Conservation (phyloP, 2,113 vertebrate species). For the Ibidorhyncha struthersii region DNA sequence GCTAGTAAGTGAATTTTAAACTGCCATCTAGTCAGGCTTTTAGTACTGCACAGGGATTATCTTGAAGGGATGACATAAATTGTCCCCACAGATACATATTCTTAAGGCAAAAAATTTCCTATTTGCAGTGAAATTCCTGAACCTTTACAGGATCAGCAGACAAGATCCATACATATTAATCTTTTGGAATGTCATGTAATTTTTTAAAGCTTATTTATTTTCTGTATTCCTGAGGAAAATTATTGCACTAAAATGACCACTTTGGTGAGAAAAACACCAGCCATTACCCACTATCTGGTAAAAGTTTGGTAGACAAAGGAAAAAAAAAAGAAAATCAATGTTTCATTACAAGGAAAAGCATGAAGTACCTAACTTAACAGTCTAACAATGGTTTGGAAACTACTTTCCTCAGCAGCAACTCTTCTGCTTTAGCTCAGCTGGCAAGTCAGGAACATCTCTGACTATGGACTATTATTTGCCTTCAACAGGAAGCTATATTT, state of each 20-base stretch:
- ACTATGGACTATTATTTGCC: background rate
- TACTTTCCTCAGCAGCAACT: background rate
- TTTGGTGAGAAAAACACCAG: background rate
- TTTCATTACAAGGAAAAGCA: background rate
- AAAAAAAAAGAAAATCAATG: too few species aligned
- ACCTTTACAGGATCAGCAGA: background rate
- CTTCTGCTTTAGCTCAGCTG: background rate
- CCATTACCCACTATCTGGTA: background rate
- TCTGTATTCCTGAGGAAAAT: background rate
- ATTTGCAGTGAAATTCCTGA: background rate
- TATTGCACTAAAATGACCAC: background rate
- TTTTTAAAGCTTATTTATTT: background rate
- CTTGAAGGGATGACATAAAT: background rate
- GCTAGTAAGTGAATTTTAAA: background rate
- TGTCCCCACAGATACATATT: background rate
- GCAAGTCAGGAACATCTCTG: background rate
- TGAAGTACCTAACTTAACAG: background rate
- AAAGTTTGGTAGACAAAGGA: background rate
- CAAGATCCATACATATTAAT: background rate
- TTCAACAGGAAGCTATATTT: background rate
- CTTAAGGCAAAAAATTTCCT: background rate
- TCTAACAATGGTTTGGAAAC: background rate
- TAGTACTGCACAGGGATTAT: background rate
- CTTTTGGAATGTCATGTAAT: background rate
- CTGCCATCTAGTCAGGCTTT: background rate